Evolutionary conservation across 2,113 vertebrate species (phyloP), one percentile per base, ranked within the genome.

Genomic region (Oryzias javanicus): DNA sequence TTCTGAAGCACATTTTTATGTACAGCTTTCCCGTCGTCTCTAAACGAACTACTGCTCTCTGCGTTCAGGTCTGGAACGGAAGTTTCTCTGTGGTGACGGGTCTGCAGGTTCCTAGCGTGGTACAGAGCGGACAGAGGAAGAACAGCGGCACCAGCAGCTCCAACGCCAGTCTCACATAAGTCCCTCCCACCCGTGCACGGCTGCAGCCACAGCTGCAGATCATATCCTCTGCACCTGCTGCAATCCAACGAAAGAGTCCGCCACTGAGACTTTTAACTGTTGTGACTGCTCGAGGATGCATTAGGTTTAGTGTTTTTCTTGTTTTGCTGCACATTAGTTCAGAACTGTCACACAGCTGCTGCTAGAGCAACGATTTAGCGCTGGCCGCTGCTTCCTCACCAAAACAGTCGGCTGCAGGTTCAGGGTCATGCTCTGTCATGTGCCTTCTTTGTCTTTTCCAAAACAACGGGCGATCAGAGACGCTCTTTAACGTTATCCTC

Each of bases 111-210:
- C 96, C 96, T 78, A 95, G 92, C 42, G 73, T 92, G 0, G 93
- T 98, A 70, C 91, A 88, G 60, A 94, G 94, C 16, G 91, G 95
- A 1, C 95, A 96, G 93, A 94, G 95, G 72, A 92, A 92, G 44
- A 96, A 93, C 87, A 98, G 96, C 40, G 90, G 91, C 0, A 95
- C 95, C 54, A 98, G 96, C 91, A 98, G 96, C 86, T 98, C 96
- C 72, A 96, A 93, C 13, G 88, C 95, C 87, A 98, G 96, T 89
- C 90, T 96, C 75, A 92, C 92, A 72, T 98, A 95, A 86, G 74
- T 56, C n/a, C 44, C 44, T 24, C 20, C 54, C 55, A 4, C 49
- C 5, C 19, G 10, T 40, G 41, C 60, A 19, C 4, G 29, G 67
- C 48, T 60, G 46, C 72, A 57, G 67, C 59, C 55, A 49, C 64